A percentile compares a stretch with the other conserved stretches of the same genome.
phyloP scores from a whole-genome alignment of 2,888 invertebrate genomes.

The Archips xylosteana region DNA sequence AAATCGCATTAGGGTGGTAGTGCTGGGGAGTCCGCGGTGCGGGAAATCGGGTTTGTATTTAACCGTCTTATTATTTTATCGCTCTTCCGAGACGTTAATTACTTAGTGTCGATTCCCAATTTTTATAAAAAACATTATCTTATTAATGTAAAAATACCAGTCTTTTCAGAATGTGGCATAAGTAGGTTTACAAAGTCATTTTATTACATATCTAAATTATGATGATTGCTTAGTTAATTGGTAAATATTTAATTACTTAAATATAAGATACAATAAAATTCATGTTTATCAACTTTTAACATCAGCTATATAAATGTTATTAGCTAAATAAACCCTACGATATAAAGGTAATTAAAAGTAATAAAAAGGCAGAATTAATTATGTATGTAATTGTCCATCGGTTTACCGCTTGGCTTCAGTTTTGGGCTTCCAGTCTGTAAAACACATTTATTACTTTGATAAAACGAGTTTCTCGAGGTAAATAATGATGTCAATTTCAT shows the following conservation, averaged over 20 bases:
- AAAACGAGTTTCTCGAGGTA: constrained; percentile 5
- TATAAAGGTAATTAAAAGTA: constrained; percentile 12
- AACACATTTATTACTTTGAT: constrained; percentile 12
- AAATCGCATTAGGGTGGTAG: constrained; percentile 92
- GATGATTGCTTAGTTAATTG: not conserved
- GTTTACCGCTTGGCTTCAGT: constrained; percentile 10
- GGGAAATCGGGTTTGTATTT: constrained; percentile 91
- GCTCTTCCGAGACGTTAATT: too few species aligned
- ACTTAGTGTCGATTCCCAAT: too few species aligned
- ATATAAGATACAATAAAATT: not conserved
- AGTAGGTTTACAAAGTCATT: not conserved
- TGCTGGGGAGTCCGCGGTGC: constrained; percentile 90
- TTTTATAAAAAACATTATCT: too few species aligned
- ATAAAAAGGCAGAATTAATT: not conserved
- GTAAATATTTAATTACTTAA: not conserved
- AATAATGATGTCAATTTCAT: constrained; percentile 32
- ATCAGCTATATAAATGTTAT: not conserved
- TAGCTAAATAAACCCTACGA: constrained; percentile 1
- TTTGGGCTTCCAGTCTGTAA: constrained; percentile 17
- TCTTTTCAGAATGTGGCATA: not conserved
- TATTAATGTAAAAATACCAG: not conserved
- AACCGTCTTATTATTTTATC: not conserved
- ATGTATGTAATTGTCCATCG: not conserved
- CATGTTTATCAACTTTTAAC: constrained; percentile 1
- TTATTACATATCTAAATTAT: not conserved